Base-by-base conservation (phyloP, 2,888 invertebrate species). In the Callosobruchus maculatus region DNA sequence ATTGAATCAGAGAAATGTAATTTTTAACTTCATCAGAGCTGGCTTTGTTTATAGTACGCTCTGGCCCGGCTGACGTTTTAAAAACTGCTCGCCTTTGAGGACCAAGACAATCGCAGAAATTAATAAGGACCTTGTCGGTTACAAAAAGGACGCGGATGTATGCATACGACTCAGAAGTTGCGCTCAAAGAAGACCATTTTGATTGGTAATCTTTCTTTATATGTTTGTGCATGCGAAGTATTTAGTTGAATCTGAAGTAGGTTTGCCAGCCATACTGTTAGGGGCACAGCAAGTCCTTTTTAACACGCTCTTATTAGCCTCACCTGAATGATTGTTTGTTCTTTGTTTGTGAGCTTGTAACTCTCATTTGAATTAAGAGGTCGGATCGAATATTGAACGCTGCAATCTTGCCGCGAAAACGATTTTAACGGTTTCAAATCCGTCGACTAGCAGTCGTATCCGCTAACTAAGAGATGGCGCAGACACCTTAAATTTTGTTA, bases 1-100 rank as follows among this genome's bases (percentile, higher is more conserved):
- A 83, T 84, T 83, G 83, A 84, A 84, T 83, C 79, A 49, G 49
- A 78, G 82, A 82, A 84, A 83, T 83, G 82, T 83, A 83, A 82
- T 83, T 84, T 82, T 81, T 82, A 80, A 81, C 80, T 81, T 82
- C 82, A 81, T 82, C 82, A 81, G 78, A 78, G 78, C 78, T 77
- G 76, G 76, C 77, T 77, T 78, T 81, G 79, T 81, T 79, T 80
- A 77, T 79, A 7, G 49, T 49, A 49, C 49, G 49, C 49, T 49
- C 3, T 18, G 49, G 49, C 5, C 13, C 49, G 49, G 13, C 49
- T 49, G 49, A 49, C 49, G 49, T 49, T 49, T 49, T 49, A 49
- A 49, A 49, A 49, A 49, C 49, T 49, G 49, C 18, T 49, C 49
- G 4, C 49, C 49, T 49, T 49, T 49, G 49, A 49, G 49, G 49